Percentiles rank a stretch among this genome's conserved stretches.
Evolutionary conservation across 2,888 invertebrate genomes (phyloP).

Genomic region (Brachylomia viminalis): DNA sequence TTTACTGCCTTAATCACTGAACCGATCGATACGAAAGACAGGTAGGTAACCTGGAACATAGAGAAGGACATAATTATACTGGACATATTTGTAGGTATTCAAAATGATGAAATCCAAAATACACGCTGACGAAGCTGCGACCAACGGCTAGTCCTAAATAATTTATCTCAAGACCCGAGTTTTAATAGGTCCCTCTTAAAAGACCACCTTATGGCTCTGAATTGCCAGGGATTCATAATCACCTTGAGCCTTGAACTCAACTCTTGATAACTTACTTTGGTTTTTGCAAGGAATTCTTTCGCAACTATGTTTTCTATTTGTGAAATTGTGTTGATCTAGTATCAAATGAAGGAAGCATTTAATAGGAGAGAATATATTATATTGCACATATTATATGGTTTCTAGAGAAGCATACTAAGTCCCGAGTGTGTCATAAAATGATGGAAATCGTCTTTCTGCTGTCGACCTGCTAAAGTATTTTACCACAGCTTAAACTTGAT

Average conservation of each 20-base stretch:
- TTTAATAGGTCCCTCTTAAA: not conserved
- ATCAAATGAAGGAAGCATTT: not conserved
- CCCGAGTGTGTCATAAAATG: not conserved
- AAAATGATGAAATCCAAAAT: not conserved
- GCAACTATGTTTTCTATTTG: constrained; percentile 21
- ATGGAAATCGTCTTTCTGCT: not conserved
- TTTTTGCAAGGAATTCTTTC: constrained; percentile 1
- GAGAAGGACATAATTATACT: not conserved
- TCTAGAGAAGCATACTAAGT: not conserved
- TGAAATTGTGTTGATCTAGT: constrained; percentile 19
- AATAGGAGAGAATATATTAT: not conserved
- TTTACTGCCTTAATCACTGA: not conserved
- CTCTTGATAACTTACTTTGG: constrained; percentile 5
- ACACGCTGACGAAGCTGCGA: not conserved
- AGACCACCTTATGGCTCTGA: not conserved
- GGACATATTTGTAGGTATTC: not conserved
- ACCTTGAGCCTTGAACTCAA: constrained; percentile 5
- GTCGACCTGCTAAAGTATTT: not conserved
- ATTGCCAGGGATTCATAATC: not conserved
- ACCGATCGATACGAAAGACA: not conserved
- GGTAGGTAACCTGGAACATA: not conserved
- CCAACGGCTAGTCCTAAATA: not conserved
- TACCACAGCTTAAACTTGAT: not conserved
- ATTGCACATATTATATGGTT: not conserved
- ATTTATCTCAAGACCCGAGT: not conserved